Evolutionary conservation across 2,113 vertebrate genomes (phyloP).

Genomic region (Echinops telfairi): DNA sequence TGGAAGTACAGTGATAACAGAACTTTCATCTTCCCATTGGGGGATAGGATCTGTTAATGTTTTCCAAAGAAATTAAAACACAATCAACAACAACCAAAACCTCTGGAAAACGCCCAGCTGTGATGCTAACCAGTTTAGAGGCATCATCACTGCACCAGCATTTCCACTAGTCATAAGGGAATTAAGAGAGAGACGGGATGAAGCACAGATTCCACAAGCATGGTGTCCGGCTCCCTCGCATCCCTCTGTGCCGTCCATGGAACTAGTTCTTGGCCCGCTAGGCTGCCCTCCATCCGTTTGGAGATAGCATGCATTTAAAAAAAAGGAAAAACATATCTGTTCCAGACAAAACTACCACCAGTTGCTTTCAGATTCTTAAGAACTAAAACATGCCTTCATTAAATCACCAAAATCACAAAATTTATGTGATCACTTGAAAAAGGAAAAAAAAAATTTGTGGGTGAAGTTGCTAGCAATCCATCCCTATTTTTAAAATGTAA

Average conservation of each 20-base stretch:
- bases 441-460: slow-evolving; percentile 36
- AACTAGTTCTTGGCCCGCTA: background rate
- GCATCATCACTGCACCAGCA: background rate
- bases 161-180: background rate
- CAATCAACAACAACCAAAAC: background rate
- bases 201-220: background rate
- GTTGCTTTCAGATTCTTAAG: slow-evolving; percentile 38
- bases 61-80: slow-evolving; percentile 55
- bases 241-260: background rate
- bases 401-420: background rate
- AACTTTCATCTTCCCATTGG: slow-evolving; percentile 25
- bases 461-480: slow-evolving; percentile 7
- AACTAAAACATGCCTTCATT: slow-evolving; percentile 46
- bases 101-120: background rate
- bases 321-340: background rate
- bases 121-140: background rate
- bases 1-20: background rate
- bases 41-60: slow-evolving; percentile 24
- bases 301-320: background rate
- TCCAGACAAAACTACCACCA: background rate
- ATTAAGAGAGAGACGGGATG: background rate
- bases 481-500: slow-evolving; percentile 43
- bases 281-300: background rate
- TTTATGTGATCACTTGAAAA: slow-evolving; percentile 43
- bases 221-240: background rate